phyloP scores from a whole-genome alignment of 2,113 vertebrate genomes.

The Pithys albifrons region DNA sequence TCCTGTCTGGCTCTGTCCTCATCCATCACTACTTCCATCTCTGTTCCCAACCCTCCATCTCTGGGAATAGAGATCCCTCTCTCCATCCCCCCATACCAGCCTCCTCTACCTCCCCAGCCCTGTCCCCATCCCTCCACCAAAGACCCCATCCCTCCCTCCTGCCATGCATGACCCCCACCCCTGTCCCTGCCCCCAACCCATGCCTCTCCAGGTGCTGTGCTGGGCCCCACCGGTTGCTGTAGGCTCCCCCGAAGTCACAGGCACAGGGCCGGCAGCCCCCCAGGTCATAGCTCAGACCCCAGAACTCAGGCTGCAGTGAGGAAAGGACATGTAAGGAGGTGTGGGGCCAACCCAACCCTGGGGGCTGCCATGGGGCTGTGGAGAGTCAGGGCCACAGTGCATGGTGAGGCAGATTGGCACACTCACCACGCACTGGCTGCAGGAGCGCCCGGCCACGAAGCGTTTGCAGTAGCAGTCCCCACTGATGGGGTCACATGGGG shows the following conservation, averaged over 20 bases:
- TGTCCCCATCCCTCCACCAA: neutral
- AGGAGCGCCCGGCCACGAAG: conserved; percentile 84
- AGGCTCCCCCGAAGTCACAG: conserved; percentile 87
- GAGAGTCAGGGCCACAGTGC: neutral
- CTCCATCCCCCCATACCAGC: neutral
- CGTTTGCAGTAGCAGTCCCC: conserved; percentile 88
- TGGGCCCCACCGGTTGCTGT: conserved; percentile 79
- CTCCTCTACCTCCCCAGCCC: too few species aligned
- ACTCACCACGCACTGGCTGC: conserved; percentile 86
- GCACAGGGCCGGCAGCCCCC: conserved; percentile 83
- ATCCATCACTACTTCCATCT: neutral
- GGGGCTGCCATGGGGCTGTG: neutral
- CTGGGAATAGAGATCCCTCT: neutral
- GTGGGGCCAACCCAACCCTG: neutral
- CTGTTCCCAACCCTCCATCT: neutral
- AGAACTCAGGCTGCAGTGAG: conserved; percentile 81
- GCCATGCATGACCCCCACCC: neutral
- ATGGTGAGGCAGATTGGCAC: neutral
- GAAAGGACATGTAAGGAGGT: neutral
- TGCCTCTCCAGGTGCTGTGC: neutral
- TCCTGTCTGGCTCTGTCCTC: neutral
- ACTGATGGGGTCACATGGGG: conserved; percentile 83
- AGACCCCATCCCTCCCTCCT: neutral
- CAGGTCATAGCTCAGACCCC: conserved; percentile 84
- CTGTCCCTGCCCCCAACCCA: rapidly evolving